phyloP scores from a whole-genome alignment of 2,888 invertebrate genomes.

The Napeogenes sylphis region DNA sequence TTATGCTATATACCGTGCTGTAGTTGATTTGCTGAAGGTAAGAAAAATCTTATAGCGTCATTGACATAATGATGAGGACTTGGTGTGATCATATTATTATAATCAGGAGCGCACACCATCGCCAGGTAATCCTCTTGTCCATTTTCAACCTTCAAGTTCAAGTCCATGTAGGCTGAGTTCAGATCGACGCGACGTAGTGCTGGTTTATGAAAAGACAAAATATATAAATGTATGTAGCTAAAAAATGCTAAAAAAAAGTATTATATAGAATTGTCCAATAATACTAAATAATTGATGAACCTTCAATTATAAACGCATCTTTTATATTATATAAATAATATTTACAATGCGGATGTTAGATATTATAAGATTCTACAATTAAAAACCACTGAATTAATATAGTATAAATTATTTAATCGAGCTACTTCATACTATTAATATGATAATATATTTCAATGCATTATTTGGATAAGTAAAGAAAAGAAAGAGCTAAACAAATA shows the following conservation, averaged over 20 bases:
- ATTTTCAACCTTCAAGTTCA: conserved; percentile 77
- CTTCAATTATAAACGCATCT: background rate
- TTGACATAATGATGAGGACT: conserved; percentile 74
- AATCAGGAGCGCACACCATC: conserved; percentile 88
- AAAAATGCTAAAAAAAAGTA: too few species aligned
- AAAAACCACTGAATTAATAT: too few species aligned
- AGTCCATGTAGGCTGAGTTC: conserved; percentile 86
- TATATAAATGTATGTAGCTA: background rate
- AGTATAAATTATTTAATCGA: too few species aligned
- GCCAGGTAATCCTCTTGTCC: conserved; percentile 84
- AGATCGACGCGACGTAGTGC: conserved; percentile 94
- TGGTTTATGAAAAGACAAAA: conserved; percentile 48
- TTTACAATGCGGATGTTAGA: conserved; percentile 86
- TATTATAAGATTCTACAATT: too few species aligned
- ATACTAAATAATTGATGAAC: background rate
- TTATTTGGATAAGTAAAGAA: too few species aligned
- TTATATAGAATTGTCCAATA: background rate
- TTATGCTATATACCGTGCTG: conserved; percentile 43
- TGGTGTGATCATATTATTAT: conserved; percentile 79
- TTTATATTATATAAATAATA: background rate
- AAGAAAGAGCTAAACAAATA: too few species aligned
- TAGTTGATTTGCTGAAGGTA: conserved; percentile 46
- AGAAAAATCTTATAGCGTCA: conserved; percentile 57
- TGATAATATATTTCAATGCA: too few species aligned
- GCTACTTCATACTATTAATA: too few species aligned